Evolutionary conservation across 1,140 invertebrate species (phyloP).

Genomic region (Rhagoletis zephyria): DNA sequence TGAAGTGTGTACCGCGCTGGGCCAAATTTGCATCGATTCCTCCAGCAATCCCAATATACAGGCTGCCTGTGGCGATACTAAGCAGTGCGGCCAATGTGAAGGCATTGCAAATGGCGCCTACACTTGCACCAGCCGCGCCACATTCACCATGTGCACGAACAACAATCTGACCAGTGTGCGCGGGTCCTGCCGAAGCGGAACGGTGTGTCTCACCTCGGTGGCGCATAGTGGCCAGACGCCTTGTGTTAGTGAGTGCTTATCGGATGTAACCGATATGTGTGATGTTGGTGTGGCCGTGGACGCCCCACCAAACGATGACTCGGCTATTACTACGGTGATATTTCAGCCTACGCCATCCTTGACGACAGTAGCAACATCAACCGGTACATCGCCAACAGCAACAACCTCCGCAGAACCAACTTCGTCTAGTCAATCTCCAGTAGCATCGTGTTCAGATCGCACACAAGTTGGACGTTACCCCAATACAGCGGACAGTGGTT

Average conservation of each 20-base stretch:
- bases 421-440: too few relatives aligned
- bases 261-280: too few relatives aligned
- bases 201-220: constrained; percentile 56
- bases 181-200: too few relatives aligned
- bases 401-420: too few relatives aligned
- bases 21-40: constrained; percentile 56
- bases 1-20: constrained; percentile 60
- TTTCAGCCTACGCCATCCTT: background rate
- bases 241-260: too few relatives aligned
- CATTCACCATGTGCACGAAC: constrained; percentile 58
- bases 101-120: background rate
- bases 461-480: too few relatives aligned
- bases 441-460: too few relatives aligned
- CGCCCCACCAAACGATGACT: background rate
- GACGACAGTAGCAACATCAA: background rate
- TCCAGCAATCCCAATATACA: accelerated
- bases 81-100: constrained; percentile 59
- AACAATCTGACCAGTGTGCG: too few relatives aligned
- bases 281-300: too few relatives aligned
- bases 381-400: constrained; percentile 5
- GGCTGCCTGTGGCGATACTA: constrained; percentile 61
- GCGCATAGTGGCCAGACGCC: constrained; percentile 18
- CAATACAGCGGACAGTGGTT: too few relatives aligned
- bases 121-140: constrained; percentile 63
- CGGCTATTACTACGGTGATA: constrained; percentile 28